Evolutionary conservation across 2,113 vertebrate species (phyloP), one percentile per base, ranked within the genome.

Genomic region (Cheilinus undulatus): DNA sequence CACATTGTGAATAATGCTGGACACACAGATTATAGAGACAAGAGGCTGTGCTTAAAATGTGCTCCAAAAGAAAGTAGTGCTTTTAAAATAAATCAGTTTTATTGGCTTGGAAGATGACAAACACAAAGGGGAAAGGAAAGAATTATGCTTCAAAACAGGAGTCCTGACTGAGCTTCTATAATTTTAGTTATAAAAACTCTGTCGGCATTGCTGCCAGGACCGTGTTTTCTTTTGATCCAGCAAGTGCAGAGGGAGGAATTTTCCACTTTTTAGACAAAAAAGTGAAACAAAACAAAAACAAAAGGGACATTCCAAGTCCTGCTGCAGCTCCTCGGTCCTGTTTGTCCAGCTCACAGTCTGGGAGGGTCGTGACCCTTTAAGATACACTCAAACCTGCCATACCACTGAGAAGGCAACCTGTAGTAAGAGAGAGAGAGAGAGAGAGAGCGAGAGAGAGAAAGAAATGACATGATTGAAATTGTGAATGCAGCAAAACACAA

Each of bases 301-400:
- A 68, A 73, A 56, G 32, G 30, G 50, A 69, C 74, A 90, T 86
- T 84, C 83, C 80, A 60, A 68, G 51, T 74, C 32, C 56, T 49
- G 43, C 51, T 40, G 75, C 54, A 76, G 71, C 82, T 83, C 71
- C 54, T 71, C 62, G 0, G 73, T 77, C 80, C 80, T 86, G 85
- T 91, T 89, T 89, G 78, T 88, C 74, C 62, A 76, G 69, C 38
- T 85, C 80, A 64, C 50, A 73, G 74, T 64, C 57, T 48, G 19
- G 30, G 32, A 30, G 86, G 79, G 78, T 90, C 80, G 3, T 42
- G 86, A 90, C 85, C 84, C 79, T 17, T 1, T 40, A 51, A 82
- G 73, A 87, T 64, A 72, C 71, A 85, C 72, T 84, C 45, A 80
- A 72, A 78, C 69, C 53, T 78, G 83, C 69, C 86, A 79, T 48